Base-by-base conservation (phyloP, 1,140 invertebrate genomes). In the Drosophila kanapiae region DNA sequence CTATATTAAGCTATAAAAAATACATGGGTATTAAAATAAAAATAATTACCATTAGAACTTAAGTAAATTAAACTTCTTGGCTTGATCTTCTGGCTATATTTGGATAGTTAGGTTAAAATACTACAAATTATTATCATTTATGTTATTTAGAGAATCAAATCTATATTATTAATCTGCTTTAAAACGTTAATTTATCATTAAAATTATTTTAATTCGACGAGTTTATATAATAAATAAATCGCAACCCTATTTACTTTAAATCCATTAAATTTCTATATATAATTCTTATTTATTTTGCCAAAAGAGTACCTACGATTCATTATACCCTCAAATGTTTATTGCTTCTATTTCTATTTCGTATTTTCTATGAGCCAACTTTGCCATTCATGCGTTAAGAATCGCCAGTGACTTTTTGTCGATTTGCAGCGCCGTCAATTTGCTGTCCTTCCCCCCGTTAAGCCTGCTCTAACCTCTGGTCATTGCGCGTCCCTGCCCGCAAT, bases 311-410 rank as follows among this genome's bases (percentile, higher is more conserved):
- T 4, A 11, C 9, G 4, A 1, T 65, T 62, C 37, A 14, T 47
- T 42, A 33, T 29, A 11, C 23, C 4, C 16, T 4, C 10, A 13
- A 27, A 31, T 27, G 23, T 13, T 42, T 42, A 51, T 53, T 48
- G 23, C 42, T 77, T 47, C 51, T 62, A 69, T 60, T 78, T 78
- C 59, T 79, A 78, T 78, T 78, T 69, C 16, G 56, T 69, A 59
- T 69, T 61, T 70, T 74, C 51, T 58, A 59, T 69, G 53, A 61
- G 67, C 81, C 64, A 60, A 74, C 65, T 67, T 64, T 77, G 67
- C 64, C 78, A 85, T 85, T 90, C 85, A 90, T 90, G 85, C 85
- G 85, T 90, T 90, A 80, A 90, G 81, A 77, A 84, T 90, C 63
- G 65, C 68, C 75, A 59, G 76, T 68, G 51, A 61, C 74, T 70